Base-by-base conservation (phyloP, 2,888 invertebrate species). In the Calephelis perditalis region DNA sequence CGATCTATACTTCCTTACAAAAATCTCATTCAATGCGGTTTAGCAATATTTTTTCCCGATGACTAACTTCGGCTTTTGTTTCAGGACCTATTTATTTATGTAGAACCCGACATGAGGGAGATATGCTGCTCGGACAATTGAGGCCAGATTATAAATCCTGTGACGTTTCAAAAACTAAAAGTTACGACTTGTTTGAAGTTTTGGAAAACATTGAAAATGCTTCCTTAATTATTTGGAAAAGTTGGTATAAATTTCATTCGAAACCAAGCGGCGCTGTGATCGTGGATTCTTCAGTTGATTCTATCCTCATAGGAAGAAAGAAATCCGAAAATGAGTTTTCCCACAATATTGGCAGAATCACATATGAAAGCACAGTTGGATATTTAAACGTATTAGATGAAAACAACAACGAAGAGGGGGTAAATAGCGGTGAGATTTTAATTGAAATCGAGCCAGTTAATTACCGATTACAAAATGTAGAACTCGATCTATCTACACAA, bases 381-480 rank as follows among this genome's bases (percentile, higher is more conserved):
- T 92, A 93, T 71, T 92, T 96, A 67, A 91, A 92, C 67, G 93
- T 95, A 45, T 93, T 94, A 62, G 93, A 94, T 73, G 92, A 93
- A 62, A 86, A 93, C 62, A 90, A 91, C 57, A 91, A 92, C 65
- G 92, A 92, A 71, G 70, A 91, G 36, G 74, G 74, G 52, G 92
- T 91, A 72, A 92, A 92, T 63, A 92, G 92, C 57, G 96, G 96
- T 0, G 95, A 96, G 76, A 92, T 97, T 58, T 86, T 97, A 37
- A 92, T 95, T 7, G 97, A 97, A 86, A 93, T 94, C 0, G 96
- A 96, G 78, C 96, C 97, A 1, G 88, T 92, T 45, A 91, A 92
- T 62, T 97, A 97, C 77, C 95, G 96, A 78, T 81, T 97, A 70
- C 93, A 92, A 61, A 90, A 92, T 62, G 92, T 95, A n/a, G 92